Evolutionary conservation across 2,113 vertebrate species (phyloP).

Genomic region (Meles meles): DNA sequence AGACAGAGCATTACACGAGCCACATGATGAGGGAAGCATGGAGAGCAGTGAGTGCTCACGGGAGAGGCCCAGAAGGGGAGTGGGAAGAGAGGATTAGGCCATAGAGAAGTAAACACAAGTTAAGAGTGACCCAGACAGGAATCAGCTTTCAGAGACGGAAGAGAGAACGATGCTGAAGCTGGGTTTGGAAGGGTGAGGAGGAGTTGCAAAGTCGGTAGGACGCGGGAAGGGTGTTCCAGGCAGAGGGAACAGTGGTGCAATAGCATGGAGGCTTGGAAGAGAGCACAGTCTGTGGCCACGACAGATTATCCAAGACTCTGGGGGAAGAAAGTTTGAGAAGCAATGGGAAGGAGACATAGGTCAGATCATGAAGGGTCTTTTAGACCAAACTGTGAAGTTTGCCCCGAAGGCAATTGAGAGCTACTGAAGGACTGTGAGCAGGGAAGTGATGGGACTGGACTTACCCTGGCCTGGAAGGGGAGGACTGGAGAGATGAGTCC

Average conservation of each 20-base stretch:
- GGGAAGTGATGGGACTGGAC: not conserved
- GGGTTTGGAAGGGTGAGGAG: not conserved
- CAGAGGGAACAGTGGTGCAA: not conserved
- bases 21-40: rapidly evolving
- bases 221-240: not conserved
- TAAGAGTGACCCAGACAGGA: too few relatives aligned
- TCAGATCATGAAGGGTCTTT: not conserved
- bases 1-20: not conserved
- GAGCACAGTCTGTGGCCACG: not conserved
- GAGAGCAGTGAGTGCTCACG: not conserved
- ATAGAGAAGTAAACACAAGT: not conserved
- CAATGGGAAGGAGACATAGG: not conserved
- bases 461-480: not conserved
- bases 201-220: not conserved
- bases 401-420: not conserved
- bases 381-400: not conserved
- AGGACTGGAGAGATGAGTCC: not conserved
- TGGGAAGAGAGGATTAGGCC: not conserved
- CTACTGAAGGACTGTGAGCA: not conserved
- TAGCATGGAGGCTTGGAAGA: not conserved
- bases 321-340: not conserved
- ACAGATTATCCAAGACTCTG: not conserved
- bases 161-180: not conserved
- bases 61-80: rapidly evolving
- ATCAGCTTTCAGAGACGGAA: not conserved